Evolutionary conservation across 2,797 vertebrate species (phyloP).

Genomic region (Synaphobranchus kaupii): DNA sequence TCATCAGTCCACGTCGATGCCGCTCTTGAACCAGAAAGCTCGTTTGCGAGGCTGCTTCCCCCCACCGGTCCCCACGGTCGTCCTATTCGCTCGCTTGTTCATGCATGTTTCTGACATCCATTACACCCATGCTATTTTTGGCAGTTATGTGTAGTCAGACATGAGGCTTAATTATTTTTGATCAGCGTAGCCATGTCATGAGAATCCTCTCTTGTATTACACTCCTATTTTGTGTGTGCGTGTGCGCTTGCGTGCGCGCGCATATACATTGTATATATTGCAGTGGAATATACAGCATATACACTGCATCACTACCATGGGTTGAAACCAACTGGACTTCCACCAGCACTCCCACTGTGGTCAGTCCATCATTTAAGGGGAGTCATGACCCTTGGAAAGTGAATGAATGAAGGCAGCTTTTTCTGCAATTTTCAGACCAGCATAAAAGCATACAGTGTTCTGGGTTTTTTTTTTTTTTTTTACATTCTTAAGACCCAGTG

Average conservation of each 20-base stretch:
- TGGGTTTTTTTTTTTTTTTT: background rate
- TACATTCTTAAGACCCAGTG: background rate
- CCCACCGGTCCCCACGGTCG: background rate
- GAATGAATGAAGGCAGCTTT: background rate
- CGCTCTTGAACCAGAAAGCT: constrained; percentile 48
- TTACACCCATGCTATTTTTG: background rate
- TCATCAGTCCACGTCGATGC: constrained; percentile 49
- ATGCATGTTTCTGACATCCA: constrained; percentile 3
- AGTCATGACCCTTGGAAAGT: background rate
- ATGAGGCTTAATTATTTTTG: background rate
- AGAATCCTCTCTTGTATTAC: background rate
- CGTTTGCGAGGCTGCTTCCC: constrained; percentile 31
- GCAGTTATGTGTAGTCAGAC: background rate
- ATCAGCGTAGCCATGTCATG: background rate
- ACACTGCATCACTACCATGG: background rate
- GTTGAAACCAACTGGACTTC: background rate
- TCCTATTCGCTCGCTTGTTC: background rate
- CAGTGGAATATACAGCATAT: background rate
- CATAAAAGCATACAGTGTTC: background rate
- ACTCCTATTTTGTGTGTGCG: background rate
- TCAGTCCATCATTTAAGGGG: background rate
- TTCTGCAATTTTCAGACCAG: background rate
- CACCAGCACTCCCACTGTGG: background rate
- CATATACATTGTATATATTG: background rate
- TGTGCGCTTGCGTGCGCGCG: too few species aligned